phyloP scores from a whole-genome alignment of 2,113 vertebrate species.

The Neopipo cinnamomea region DNA sequence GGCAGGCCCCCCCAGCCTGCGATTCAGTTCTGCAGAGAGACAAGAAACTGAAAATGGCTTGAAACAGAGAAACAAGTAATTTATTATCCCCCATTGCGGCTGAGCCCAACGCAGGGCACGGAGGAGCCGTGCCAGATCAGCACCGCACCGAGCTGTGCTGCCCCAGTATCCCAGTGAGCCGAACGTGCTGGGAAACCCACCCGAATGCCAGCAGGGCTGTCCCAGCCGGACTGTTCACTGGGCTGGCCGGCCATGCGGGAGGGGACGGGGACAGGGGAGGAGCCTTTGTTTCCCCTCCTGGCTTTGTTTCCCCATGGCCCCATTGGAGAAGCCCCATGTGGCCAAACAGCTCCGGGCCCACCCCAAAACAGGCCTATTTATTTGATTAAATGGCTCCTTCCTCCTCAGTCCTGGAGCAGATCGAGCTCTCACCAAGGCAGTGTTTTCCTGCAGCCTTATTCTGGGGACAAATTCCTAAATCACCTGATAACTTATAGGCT shows the following conservation, averaged over 20 bases:
- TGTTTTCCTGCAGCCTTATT: background rate
- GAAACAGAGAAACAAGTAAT: background rate
- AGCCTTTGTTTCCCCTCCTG: slow-evolving; percentile 21
- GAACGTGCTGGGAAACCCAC: fast-evolving
- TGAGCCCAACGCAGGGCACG: background rate
- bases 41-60: background rate
- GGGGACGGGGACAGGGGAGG: background rate
- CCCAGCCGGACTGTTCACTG: fast-evolving
- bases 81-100: fast-evolving
- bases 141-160: fast-evolving
- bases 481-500: background rate
- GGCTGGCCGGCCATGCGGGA: background rate
- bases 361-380: background rate
- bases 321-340: slow-evolving; percentile 12
- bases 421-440: background rate
- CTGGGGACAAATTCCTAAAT: background rate
- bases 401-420: background rate
- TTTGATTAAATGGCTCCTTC: background rate
- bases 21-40: background rate
- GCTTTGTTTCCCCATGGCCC: slow-evolving; percentile 47
- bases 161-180: background rate
- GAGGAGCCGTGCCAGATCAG: background rate
- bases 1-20: background rate
- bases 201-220: fast-evolving
- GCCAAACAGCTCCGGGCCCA: background rate